Evolutionary conservation across 35 echinoderm and acorn worm species (phyloP), one percentile per base, ranked within the genome.

Genomic region (Amphiura filiformis): DNA sequence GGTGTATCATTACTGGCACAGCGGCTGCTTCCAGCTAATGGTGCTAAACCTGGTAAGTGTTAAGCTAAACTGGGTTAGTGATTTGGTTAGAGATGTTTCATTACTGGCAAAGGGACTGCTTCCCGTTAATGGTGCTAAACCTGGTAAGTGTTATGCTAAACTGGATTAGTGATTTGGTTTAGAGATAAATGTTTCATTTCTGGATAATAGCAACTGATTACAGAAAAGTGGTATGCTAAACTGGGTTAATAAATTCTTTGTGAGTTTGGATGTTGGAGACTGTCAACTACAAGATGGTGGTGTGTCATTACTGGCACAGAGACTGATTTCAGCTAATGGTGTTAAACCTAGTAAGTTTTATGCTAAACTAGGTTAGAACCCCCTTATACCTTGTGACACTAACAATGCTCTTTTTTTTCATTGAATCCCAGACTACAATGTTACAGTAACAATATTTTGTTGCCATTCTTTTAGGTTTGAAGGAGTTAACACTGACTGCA

Each of bases 41-140:
- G 88, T 32, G 80, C 81, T 37, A 90, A 70, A 84, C 65, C 88
- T 76, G 88, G 88, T 90, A 82, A 89, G 38, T 78, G 87, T 17
- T 89, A 12, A 79, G 87, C 1, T 78, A 89, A 39, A 40, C 81
- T 57, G 87, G 87, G 14, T 39, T 82, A 13, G 47, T 47, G 20
- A 31, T 89, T 32, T 57, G 81, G 30, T 65, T 82, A n/a, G 80
- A 89, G 15, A 61, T 89, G 81, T 90, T 22, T 80, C 61, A 28
- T 18, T 77, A 32, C 35, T 90, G 0, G 76, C 80, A 84, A 82
- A 1, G 78, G 20, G 81, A 37, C 57, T 90, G 36, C 80, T 90
- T 39, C 88, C 80, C 13, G 64, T n/a, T 4, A 78, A 83, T 39
- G 88, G 88, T 32, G 80, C 81, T 37, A 90, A 70, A 84, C 65